Conservation (phyloP, 2,888 invertebrate species). For the Leptopilina myrica region DNA sequence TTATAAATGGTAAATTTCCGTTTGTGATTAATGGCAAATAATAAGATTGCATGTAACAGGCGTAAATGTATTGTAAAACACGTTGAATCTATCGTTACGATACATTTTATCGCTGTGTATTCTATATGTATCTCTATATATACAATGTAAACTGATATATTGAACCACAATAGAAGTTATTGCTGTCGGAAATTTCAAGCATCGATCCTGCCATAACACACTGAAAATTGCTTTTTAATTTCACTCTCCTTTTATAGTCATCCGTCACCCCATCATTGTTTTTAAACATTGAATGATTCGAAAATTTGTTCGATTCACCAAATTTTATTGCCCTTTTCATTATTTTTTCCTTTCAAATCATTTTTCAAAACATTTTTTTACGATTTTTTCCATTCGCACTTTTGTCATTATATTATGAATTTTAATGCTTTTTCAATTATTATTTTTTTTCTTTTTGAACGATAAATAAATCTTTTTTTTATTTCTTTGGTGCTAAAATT, state of each 20-base stretch:
- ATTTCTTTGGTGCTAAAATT: no score
- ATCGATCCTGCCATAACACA: conserved; percentile 22
- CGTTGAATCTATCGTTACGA: conserved; percentile 53
- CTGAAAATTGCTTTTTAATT: conserved; percentile 32
- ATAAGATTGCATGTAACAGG: no score
- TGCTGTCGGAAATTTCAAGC: conserved; percentile 5
- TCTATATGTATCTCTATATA: background rate
- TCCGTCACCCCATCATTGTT: background rate
- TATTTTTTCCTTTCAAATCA: conserved; percentile 15
- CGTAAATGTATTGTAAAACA: conserved; percentile 63
- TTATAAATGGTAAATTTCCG: no score
- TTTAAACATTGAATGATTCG: conserved; percentile 24
- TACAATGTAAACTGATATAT: conserved; percentile 34
- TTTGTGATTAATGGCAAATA: no score
- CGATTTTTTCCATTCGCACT: background rate
- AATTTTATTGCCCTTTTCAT: conserved; percentile 10
- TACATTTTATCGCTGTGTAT: conserved; percentile 11
- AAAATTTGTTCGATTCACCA: background rate
- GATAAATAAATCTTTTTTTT: background rate
- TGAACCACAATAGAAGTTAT: conserved; percentile 22
- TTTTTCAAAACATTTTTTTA: background rate
- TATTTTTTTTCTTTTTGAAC: background rate
- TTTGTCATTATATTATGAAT: background rate
- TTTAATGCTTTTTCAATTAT: background rate
- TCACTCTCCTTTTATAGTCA: background rate